These are phyloP conservation scores for Ophion obscuratus DNA, from an alignment of 2,888 invertebrate genomes.

Conservation along the genomic window DNA sequence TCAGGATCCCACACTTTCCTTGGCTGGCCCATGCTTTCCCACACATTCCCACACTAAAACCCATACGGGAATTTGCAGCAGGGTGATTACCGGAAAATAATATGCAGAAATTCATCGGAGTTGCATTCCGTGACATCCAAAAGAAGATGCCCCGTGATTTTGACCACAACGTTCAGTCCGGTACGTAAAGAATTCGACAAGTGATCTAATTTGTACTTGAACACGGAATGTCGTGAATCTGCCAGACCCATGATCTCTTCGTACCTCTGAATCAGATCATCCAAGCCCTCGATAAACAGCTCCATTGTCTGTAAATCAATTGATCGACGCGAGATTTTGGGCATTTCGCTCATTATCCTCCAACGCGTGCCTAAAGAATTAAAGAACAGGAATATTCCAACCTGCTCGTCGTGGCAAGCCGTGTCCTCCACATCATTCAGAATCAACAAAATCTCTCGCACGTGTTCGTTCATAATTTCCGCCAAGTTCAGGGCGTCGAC, in stretches of 20 bases:
- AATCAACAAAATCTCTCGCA: constrained; percentile 73
- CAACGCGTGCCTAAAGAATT: neutral
- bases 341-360: neutral
- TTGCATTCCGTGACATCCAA: constrained; percentile 72
- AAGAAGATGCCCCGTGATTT: constrained; percentile 72
- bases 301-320: constrained; percentile 62
- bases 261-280: constrained; percentile 68
- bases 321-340: too few relatives aligned
- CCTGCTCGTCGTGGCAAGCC: constrained; percentile 73
- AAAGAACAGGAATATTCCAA: constrained; percentile 35
- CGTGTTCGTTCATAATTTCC: constrained; percentile 72
- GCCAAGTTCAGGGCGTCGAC: constrained; percentile 71
- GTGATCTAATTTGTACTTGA: constrained; percentile 73
- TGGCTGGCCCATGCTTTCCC: too few relatives aligned
- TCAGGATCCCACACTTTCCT: too few relatives aligned
- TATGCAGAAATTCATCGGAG: constrained; percentile 71
- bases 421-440: constrained; percentile 66
- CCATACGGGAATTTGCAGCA: too few relatives aligned
- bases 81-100: constrained; percentile 74
- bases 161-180: constrained; percentile 73
- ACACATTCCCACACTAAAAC: too few relatives aligned
- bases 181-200: constrained; percentile 70
- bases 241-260: constrained; percentile 60
- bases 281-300: constrained; percentile 67
- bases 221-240: constrained; percentile 71